Percentiles rank a stretch among this genome's conserved stretches.
These are phyloP conservation scores for Edolisoma coerulescens DNA, from an alignment of 2,113 vertebrate species.

Conservation along the genomic window DNA sequence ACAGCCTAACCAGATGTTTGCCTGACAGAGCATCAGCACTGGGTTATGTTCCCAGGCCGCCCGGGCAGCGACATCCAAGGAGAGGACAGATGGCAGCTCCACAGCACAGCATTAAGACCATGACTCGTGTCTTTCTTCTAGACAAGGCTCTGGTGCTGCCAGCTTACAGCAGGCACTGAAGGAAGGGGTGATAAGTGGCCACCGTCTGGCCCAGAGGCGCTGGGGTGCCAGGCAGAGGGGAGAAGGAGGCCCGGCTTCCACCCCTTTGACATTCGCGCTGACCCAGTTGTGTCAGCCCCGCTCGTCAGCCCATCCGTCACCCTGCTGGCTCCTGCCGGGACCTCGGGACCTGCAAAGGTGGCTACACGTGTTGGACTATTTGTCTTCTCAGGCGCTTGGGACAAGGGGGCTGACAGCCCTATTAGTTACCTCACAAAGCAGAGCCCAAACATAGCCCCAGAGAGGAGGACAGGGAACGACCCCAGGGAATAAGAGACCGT, in stretches of 20 bases:
- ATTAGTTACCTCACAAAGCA: conserved; percentile 65
- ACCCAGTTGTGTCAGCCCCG: conserved; percentile 57
- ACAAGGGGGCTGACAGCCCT: conserved; percentile 63
- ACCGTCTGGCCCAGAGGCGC: neutral
- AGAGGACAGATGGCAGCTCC: conserved; percentile 37
- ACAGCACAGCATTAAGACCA: neutral
- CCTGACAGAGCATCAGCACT: neutral
- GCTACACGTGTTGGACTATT: conserved; percentile 57
- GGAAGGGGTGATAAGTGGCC: neutral
- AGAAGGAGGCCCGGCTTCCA: neutral
- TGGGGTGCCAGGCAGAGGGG: neutral
- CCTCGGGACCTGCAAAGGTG: conserved; percentile 44
- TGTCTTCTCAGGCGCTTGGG: conserved; percentile 58
- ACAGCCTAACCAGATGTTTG: neutral
- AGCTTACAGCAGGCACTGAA: neutral
- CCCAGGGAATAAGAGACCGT: neutral
- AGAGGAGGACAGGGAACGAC: neutral
- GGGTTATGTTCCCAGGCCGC: neutral
- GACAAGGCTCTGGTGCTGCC: neutral
- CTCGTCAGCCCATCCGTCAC: conserved; percentile 66
- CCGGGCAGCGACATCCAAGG: neutral
- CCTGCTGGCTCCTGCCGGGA: conserved; percentile 43
- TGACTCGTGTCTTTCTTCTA: neutral
- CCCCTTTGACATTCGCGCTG: neutral
- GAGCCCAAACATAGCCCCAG: neutral